Evolutionary conservation across 1,140 invertebrate species (phyloP).

Genomic region (Aricia agestis): DNA sequence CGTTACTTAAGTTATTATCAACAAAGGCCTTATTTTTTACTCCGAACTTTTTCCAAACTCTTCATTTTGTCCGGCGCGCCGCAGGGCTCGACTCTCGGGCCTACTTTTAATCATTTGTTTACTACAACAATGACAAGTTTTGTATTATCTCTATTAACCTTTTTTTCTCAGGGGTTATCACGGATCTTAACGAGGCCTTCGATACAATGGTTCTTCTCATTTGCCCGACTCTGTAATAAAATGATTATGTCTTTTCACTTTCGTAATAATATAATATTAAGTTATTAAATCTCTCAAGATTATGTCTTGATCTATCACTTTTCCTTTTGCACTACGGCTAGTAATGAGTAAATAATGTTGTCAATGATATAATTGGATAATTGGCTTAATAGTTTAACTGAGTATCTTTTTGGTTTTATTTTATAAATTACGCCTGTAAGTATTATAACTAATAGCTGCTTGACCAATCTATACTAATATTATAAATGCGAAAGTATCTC

Average conservation of each 20-base stretch:
- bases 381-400: background rate
- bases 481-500: too few species aligned
- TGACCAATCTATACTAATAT: too few species aligned
- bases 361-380: background rate
- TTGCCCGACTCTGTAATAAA: slow-evolving; percentile 6
- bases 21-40: background rate
- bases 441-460: too few species aligned
- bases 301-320: slow-evolving; percentile 2
- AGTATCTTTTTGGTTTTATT: background rate
- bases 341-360: slow-evolving; percentile 1
- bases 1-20: background rate
- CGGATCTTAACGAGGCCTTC: slow-evolving; percentile 9
- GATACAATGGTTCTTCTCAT: slow-evolving; percentile 6
- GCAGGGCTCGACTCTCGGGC: background rate
- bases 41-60: background rate
- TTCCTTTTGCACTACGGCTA: background rate
- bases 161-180: background rate
- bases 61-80: background rate
- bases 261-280: slow-evolving; percentile 10
- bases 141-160: background rate
- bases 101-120: slow-evolving; percentile 1
- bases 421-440: too few species aligned
- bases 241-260: slow-evolving; percentile 13
- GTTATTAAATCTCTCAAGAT: slow-evolving; percentile 1
- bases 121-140: background rate